Evolutionary conservation across 2,113 vertebrate species (phyloP), one percentile per base, ranked within the genome.

Genomic region (Amia ocellicauda): DNA sequence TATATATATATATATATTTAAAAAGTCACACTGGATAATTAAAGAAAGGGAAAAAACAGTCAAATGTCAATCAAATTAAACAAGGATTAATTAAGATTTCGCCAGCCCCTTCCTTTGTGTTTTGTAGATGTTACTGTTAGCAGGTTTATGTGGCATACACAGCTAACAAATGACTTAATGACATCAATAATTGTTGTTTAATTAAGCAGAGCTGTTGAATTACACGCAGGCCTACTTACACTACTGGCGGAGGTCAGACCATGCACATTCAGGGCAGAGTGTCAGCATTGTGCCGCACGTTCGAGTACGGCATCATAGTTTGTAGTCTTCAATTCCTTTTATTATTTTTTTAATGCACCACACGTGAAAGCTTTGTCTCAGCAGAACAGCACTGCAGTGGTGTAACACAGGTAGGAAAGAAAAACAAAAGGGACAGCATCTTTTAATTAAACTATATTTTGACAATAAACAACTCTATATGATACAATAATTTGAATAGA

Each of bases 391-490:
- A 19, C 20, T 20, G 20, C 51, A 26, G n/a, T 53, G 4, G 20
- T 20, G 19, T 4, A 22, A 22, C 7, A 17, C 17, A 22, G 17
- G 1, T 4, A 59, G 22, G 23, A 26, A 71, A 68, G 51, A 49
- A 69, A 73, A 63, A 65, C 69, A 79, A 83, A n/a, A 64, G 2
- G 60, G 50, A 80, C 74, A 73, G 62, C 64, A 59, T 20, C 14
- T 83, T 86, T 77, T 92, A 90, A 83, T 88, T 85, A 91, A 93
- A 91, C 88, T 90, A 89, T 87, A 92, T 93, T 93, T 93, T 83
- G 88, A 91, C 88, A 91, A 76, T 84, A 91, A 86, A 89, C 77
- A 87, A 80, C 80, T 87, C 74, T 78, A 82, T 85, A 78, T 89
- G 79, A 80, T 91, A 94, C 88, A 93, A 88, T 85, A 91, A 84